Evolutionary conservation across 2,113 vertebrate genomes (phyloP).

Genomic region (Zosterops pallidus): DNA sequence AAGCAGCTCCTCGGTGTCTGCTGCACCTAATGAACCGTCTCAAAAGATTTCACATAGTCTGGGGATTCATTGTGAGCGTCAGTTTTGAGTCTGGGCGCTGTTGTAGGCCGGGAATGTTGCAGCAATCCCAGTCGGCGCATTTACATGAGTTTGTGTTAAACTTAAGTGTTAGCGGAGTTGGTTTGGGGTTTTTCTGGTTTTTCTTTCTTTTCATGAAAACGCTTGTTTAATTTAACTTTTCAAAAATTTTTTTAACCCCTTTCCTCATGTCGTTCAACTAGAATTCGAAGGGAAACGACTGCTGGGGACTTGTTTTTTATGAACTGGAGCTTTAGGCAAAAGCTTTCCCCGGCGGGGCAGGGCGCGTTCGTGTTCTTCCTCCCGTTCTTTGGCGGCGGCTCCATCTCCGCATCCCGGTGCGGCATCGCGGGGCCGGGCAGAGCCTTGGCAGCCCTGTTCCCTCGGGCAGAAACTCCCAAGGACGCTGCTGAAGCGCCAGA

Average conservation of each 20-base stretch:
- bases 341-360: background rate
- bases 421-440: background rate
- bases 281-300: background rate
- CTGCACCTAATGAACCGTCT: background rate
- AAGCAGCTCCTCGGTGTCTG: background rate
- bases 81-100: background rate
- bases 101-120: background rate
- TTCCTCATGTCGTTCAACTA: background rate
- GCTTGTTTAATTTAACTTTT: background rate
- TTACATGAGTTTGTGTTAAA: background rate
- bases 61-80: background rate
- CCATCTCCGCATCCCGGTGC: background rate
- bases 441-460: background rate
- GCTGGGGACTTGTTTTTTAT: background rate
- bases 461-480: background rate
- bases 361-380: background rate
- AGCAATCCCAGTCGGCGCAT: background rate
- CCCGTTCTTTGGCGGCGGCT: background rate
- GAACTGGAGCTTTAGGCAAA: background rate
- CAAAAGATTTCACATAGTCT: background rate
- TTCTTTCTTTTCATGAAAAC: background rate
- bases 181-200: background rate
- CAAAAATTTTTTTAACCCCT: fast-evolving
- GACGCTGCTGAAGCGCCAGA: background rate
- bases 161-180: background rate